Percentiles rank a stretch among this genome's conserved stretches.
Conservation (phyloP, 1,140 invertebrate species). For the Theocolax elegans region DNA sequence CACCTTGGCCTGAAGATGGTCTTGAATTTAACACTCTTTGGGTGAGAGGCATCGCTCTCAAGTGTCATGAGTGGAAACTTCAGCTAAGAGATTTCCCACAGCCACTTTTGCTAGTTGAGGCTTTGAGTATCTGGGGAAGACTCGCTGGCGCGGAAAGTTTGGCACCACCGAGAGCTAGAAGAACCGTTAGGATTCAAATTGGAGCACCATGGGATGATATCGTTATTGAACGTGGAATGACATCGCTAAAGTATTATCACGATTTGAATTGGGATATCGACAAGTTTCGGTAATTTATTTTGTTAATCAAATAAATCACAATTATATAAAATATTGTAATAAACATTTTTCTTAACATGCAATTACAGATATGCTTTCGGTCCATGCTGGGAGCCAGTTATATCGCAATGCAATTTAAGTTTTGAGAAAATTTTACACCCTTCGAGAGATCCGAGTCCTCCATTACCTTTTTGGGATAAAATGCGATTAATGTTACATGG, state of each 20-base stretch:
- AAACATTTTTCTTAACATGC: no score
- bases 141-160: constrained; percentile 90
- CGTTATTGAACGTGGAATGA: constrained; percentile 87
- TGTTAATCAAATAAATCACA: not conserved
- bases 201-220: constrained; percentile 81
- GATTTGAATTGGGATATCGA: constrained; percentile 96
- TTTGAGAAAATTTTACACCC: constrained; percentile 88
- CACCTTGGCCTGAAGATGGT: constrained; percentile 90
- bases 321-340: no score
- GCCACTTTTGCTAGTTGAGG: constrained; percentile 84
- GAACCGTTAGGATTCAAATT: constrained; percentile 78
- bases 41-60: constrained; percentile 86
- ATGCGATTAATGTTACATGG: constrained; percentile 93
- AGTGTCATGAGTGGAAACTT: constrained; percentile 86
- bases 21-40: constrained; percentile 93
- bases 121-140: constrained; percentile 88
- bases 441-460: constrained; percentile 92
- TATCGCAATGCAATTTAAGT: constrained; percentile 93
- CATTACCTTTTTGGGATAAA: constrained; percentile 98
- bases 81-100: constrained; percentile 96
- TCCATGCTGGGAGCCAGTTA: constrained; percentile 98
- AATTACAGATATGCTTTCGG: constrained; percentile 84
- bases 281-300: constrained; percentile 72
- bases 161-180: constrained; percentile 80
- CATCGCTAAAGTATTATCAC: constrained; percentile 96